These are phyloP conservation scores for Ammodytes marinus DNA, from an alignment of 2,113 vertebrate species.

Conservation along the genomic window DNA sequence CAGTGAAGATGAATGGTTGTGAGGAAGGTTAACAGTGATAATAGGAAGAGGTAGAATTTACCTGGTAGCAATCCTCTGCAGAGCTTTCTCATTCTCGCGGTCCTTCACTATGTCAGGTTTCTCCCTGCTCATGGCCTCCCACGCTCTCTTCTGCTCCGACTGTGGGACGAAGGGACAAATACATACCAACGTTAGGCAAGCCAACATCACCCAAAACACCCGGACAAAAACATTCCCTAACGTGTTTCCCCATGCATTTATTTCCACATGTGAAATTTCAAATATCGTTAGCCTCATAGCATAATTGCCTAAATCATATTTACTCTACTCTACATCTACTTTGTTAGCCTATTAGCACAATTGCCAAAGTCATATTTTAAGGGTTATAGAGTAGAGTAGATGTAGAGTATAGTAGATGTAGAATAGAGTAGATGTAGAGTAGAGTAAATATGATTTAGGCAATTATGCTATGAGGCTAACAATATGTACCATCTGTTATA, in stretches of 20 bases:
- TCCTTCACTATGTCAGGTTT: slow-evolving; percentile 93
- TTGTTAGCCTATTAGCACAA: too few species aligned
- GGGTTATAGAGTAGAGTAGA: too few species aligned
- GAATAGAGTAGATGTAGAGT: too few species aligned
- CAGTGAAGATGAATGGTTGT: not conserved
- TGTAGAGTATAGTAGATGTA: too few species aligned
- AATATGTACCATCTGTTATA: too few species aligned
- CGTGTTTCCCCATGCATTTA: not conserved
- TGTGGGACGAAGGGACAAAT: slow-evolving; percentile 63
- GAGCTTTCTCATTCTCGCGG: slow-evolving; percentile 88
- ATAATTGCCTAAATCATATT: too few species aligned
- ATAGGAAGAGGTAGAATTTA: slow-evolving; percentile 44
- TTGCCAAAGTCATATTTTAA: too few species aligned
- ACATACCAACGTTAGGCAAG: not conserved
- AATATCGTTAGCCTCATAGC: not conserved
- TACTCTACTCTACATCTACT: too few species aligned
- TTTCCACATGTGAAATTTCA: not conserved
- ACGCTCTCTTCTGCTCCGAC: slow-evolving; percentile 90
- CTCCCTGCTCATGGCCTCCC: slow-evolving; percentile 95
- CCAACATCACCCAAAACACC: not conserved
- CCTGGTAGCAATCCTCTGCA: slow-evolving; percentile 96
- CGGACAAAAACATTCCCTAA: too few species aligned
- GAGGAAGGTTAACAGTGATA: not conserved
- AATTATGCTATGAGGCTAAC: too few species aligned
- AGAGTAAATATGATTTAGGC: too few species aligned